phyloP scores from a whole-genome alignment of 2,797 vertebrate genomes.

The Darevskia nairensis region DNA sequence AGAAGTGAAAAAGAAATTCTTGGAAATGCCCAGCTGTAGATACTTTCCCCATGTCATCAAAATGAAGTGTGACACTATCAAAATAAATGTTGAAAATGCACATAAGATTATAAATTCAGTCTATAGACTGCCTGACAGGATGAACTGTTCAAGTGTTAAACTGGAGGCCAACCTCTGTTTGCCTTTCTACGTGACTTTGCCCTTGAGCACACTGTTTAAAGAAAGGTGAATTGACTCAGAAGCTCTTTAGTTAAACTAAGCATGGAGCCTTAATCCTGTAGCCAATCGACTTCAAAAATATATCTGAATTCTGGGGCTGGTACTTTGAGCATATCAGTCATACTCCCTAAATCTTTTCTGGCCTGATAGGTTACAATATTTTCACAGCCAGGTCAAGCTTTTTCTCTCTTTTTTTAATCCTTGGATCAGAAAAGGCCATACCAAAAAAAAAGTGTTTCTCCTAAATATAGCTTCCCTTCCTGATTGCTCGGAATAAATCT shows the following conservation, averaged over 20 bases:
- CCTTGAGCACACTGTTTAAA: background rate
- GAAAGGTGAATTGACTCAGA: slow-evolving; percentile 13
- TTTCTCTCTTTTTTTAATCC: background rate
- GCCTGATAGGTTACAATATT: background rate
- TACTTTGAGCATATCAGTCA: background rate
- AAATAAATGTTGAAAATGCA: background rate
- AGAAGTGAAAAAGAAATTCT: background rate
- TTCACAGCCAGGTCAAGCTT: background rate
- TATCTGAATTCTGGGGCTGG: background rate
- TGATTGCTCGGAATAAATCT: background rate
- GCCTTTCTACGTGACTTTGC: slow-evolving; percentile 6
- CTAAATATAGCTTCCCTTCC: background rate
- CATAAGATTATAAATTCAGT: background rate
- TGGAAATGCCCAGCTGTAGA: background rate
- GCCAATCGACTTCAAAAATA: slow-evolving; percentile 8
- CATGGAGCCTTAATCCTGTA: slow-evolving; percentile 8
- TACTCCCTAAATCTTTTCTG: slow-evolving; percentile 13
- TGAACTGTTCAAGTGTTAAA: background rate
- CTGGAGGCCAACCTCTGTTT: background rate
- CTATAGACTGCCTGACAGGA: background rate
- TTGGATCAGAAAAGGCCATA: background rate
- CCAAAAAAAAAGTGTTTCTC: background rate
- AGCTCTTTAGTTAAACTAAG: slow-evolving; percentile 12
- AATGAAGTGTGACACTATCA: background rate
- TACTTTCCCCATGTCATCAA: background rate